Percentiles rank a stretch among this genome's conserved stretches.
These are phyloP conservation scores for Hippocampus zosterae DNA, from an alignment of 2,113 vertebrate species.

Conservation along the genomic window DNA sequence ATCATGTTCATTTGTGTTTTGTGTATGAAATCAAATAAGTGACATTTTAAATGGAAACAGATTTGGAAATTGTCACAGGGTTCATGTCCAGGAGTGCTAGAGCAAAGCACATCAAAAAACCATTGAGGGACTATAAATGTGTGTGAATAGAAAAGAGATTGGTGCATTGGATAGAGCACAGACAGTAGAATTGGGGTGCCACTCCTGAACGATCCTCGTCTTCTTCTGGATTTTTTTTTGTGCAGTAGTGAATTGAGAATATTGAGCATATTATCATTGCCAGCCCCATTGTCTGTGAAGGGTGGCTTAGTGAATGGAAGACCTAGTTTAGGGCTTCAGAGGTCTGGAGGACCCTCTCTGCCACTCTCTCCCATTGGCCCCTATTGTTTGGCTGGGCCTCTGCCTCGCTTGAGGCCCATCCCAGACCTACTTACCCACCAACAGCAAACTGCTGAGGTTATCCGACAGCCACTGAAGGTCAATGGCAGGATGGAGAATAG, in stretches of 20 bases:
- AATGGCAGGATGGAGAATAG: slow-evolving; percentile 1
- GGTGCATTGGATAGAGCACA: slow-evolving; percentile 45
- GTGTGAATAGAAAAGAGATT: slow-evolving; percentile 38
- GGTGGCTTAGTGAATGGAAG: slow-evolving; percentile 53
- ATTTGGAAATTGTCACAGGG: slow-evolving; percentile 45
- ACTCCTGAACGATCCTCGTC: not conserved
- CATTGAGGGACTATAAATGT: slow-evolving; percentile 40
- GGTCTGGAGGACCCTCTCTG: slow-evolving; percentile 52
- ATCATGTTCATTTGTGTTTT: slow-evolving; percentile 34
- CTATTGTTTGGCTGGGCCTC: slow-evolving; percentile 57
- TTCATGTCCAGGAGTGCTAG: slow-evolving; percentile 43
- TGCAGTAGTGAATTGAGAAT: not conserved
- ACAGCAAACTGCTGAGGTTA: slow-evolving; percentile 39
- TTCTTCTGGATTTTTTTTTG: slow-evolving; percentile 14
- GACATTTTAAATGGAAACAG: slow-evolving; percentile 44
- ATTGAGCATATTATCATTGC: slow-evolving; percentile 11
- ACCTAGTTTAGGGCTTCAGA: slow-evolving; percentile 59
- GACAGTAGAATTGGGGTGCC: slow-evolving; percentile 46
- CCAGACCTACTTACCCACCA: slow-evolving; percentile 54
- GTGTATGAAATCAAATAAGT: slow-evolving; percentile 17
- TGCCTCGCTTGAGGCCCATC: slow-evolving; percentile 48
- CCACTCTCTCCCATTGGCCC: slow-evolving; percentile 38
- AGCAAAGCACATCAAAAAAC: slow-evolving; percentile 52
- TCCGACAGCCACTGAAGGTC: slow-evolving; percentile 32
- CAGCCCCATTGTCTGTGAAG: slow-evolving; percentile 43